phyloP scores from a whole-genome alignment of 2,113 vertebrate genomes.

The Cyanistes caeruleus region DNA sequence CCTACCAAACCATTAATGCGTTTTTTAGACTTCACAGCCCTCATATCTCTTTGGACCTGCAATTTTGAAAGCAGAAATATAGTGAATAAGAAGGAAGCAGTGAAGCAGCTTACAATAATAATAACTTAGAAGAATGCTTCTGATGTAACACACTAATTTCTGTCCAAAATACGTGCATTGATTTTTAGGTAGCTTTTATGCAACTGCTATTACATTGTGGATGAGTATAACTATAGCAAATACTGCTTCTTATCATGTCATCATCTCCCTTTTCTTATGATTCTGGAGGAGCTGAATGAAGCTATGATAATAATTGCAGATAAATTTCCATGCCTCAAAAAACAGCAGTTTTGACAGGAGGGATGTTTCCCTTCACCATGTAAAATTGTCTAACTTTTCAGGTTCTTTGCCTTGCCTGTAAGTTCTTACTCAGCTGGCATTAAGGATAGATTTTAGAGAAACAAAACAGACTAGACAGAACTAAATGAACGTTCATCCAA shows the following conservation, averaged over 20 bases:
- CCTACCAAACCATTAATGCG: neutral
- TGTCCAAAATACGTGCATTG: neutral
- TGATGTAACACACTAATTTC: slow-evolving; percentile 6
- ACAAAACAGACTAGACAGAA: neutral
- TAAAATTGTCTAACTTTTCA: neutral
- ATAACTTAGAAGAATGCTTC: slow-evolving; percentile 1
- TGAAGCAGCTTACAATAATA: neutral
- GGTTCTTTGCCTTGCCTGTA: neutral
- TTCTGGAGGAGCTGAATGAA: slow-evolving; percentile 14
- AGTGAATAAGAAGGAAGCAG: neutral
- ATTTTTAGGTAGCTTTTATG: slow-evolving; percentile 16
- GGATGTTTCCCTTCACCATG: neutral
- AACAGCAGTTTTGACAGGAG: neutral
- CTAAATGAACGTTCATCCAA: neutral
- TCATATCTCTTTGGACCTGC: neutral
- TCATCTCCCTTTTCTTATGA: slow-evolving; percentile 38
- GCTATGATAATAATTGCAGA: slow-evolving; percentile 10
- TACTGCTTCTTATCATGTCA: neutral
- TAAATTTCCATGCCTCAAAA: slow-evolving; percentile 7
- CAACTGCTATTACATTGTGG: neutral
- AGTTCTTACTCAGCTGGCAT: neutral
- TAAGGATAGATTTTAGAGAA: neutral
- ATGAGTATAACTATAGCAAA: neutral
- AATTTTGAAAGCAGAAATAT: neutral
- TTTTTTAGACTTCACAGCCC: neutral